phyloP scores from a whole-genome alignment of 2,888 invertebrate genomes.

The Agrochola lota region DNA sequence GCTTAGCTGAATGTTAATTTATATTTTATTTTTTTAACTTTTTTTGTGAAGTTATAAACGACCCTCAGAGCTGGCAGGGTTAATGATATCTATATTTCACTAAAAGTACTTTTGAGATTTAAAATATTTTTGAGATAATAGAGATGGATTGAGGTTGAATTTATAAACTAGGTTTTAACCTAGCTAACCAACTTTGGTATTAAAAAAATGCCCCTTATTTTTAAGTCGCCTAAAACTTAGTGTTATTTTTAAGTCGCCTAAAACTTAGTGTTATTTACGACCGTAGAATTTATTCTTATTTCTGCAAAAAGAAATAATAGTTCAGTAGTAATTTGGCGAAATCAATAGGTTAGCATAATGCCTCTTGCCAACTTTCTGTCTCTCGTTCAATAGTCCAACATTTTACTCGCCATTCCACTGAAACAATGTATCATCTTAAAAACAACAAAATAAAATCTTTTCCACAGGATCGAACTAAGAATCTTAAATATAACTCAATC shows the following conservation, averaged over 20 bases:
- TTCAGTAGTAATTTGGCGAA: neutral
- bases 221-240: too few relatives aligned
- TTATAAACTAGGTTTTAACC: slow-evolving; percentile 19
- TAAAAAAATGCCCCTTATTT: neutral
- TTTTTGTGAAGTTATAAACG: slow-evolving; percentile 55
- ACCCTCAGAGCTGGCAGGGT: slow-evolving; percentile 23
- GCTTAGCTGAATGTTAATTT: slow-evolving; percentile 69
- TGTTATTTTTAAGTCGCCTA: neutral
- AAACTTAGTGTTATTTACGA: neutral
- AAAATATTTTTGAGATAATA: slow-evolving; percentile 28
- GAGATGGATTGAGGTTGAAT: slow-evolving; percentile 21
- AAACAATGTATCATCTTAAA: slow-evolving; percentile 30
- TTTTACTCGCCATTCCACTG: neutral
- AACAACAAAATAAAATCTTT: slow-evolving; percentile 11
- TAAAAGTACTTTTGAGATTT: slow-evolving; percentile 31
- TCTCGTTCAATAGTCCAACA: neutral
- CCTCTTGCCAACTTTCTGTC: neutral
- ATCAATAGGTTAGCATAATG: neutral
- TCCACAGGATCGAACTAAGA: slow-evolving; percentile 35
- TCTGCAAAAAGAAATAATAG: neutral
- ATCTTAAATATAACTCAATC: slow-evolving; percentile 58
- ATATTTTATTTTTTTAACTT: slow-evolving; percentile 40
- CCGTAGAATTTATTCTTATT: neutral
- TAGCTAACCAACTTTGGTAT: slow-evolving; percentile 10
- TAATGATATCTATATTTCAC: slow-evolving; percentile 55